Evolutionary conservation across 2,797 vertebrate species (phyloP).

Genomic region (Crenichthys baileyi): DNA sequence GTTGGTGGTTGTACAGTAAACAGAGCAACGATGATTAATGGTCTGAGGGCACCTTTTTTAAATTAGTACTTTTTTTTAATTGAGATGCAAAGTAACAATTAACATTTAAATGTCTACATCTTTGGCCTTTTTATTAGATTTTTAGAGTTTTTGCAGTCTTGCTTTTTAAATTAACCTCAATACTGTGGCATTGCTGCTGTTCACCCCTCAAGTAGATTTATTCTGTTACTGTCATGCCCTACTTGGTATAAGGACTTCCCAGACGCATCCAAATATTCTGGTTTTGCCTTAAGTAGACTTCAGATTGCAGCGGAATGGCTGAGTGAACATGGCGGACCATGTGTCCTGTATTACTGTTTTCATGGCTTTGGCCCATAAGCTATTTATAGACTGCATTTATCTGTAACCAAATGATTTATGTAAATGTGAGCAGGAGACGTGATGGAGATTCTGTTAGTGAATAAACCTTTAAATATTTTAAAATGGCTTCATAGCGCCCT

Average conservation of each 20-base stretch:
- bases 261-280: slow-evolving; percentile 42
- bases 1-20: no score
- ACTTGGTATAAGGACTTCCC: slow-evolving; percentile 53
- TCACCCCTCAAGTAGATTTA: slow-evolving; percentile 23
- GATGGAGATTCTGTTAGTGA: not conserved
- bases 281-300: slow-evolving; percentile 38
- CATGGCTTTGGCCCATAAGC: slow-evolving; percentile 38
- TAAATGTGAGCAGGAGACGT: slow-evolving; percentile 14
- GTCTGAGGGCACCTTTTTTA: no score
- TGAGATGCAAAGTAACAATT: no score
- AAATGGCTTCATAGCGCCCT: slow-evolving; percentile 53
- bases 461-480: slow-evolving; percentile 1
- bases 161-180: slow-evolving; percentile 2
- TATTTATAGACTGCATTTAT: slow-evolving; percentile 58
- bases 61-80: no score
- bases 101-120: not conserved
- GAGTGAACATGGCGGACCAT: slow-evolving; percentile 47
- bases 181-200: slow-evolving; percentile 14
- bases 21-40: no score
- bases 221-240: slow-evolving; percentile 52
- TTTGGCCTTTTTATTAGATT: not conserved
- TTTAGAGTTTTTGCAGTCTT: not conserved
- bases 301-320: slow-evolving; percentile 35
- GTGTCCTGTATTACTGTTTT: slow-evolving; percentile 55
- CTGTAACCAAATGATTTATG: slow-evolving; percentile 31